Evolutionary conservation across 2,113 vertebrate species (phyloP), one percentile per base, ranked within the genome.

Genomic region (Corythornis madagascariensis): DNA sequence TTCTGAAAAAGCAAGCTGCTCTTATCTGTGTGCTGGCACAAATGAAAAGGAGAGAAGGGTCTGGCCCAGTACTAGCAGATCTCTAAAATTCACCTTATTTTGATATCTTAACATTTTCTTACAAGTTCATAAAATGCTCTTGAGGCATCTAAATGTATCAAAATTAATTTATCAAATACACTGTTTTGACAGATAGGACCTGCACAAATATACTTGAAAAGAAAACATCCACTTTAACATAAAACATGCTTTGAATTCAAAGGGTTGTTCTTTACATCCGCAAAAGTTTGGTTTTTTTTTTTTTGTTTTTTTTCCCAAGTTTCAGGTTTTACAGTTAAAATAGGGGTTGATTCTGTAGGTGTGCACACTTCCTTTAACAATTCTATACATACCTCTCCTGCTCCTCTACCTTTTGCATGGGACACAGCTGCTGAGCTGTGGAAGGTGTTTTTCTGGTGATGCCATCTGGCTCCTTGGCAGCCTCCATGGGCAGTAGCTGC

Each of bases 391-490:
- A 79, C 63, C 60, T 92, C 71, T 85, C 61, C 38, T 93, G 35
- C 74, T 92, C 29, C 83, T 80, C 28, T 42, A 85, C 31, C 29
- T 94, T 96, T 92, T 85, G 78, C 89, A 75, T 48, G 82, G 91
- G 70, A 77, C 93, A 72, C 70, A 89, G 90, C 93, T 94, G 85
- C 92, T 76, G 83, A 93, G 81, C 91, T 93, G 79, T 89, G 87
- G 89, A 89, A 95, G 92, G 94, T 97, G 95, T 96, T 97, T 98
- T 96, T 96, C 88, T 97, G 97, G 94, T 91, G 92, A 88, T 33
- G 96, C 95, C 97, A 97, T 97, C 97, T 97, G 97, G 91, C 90
- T 97, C 89, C 89, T 96, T 97, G 96, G 97, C 97, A 97, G 83
- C 59, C 55, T 89, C 89, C 38, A 40, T 76, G 79, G 83, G 89